A percentile compares a stretch with the other conserved stretches of the same genome.
phyloP scores from a whole-genome alignment of 2,113 vertebrate species.

The Eurystomus gularis region DNA sequence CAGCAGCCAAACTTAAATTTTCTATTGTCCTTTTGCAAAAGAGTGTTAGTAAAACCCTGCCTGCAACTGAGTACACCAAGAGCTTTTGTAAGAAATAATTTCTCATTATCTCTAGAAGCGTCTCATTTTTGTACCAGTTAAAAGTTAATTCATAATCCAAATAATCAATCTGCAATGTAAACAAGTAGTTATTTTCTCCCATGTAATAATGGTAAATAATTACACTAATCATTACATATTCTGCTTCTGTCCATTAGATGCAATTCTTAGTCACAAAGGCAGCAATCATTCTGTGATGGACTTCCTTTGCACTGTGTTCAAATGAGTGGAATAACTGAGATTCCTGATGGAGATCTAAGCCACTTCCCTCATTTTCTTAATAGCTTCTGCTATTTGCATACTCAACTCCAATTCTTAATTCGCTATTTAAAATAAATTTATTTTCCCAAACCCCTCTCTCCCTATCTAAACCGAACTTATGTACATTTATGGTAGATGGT shows the following conservation, averaged over 20 bases:
- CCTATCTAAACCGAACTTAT: constrained; percentile 22
- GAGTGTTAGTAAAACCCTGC: constrained; percentile 26
- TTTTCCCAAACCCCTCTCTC: not conserved
- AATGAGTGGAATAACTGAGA: not conserved
- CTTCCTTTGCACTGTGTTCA: constrained; percentile 39
- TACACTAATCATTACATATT: not conserved
- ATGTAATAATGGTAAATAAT: not conserved
- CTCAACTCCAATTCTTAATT: not conserved
- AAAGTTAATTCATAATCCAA: constrained; percentile 54
- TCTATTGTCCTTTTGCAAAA: constrained; percentile 42
- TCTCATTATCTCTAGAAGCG: constrained; percentile 27
- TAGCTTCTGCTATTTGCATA: constrained; percentile 11
- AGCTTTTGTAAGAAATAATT: constrained; percentile 27
- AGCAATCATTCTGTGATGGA: constrained; percentile 41
- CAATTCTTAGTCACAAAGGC: constrained; percentile 56
- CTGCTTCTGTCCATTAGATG: constrained; percentile 44
- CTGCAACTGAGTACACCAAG: not conserved
- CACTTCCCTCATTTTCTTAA: constrained; percentile 37
- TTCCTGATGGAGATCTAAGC: constrained; percentile 34
- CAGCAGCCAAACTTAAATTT: constrained; percentile 4
- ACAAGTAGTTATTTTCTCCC: constrained; percentile 43
- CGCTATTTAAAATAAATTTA: constrained; percentile 36
- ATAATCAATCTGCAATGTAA: constrained; percentile 20
- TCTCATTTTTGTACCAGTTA: constrained; percentile 60
- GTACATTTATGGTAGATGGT: constrained; percentile 26